These are phyloP conservation scores for Caloenas nicobarica DNA, from an alignment of 2,113 vertebrate genomes.

Conservation along the genomic window DNA sequence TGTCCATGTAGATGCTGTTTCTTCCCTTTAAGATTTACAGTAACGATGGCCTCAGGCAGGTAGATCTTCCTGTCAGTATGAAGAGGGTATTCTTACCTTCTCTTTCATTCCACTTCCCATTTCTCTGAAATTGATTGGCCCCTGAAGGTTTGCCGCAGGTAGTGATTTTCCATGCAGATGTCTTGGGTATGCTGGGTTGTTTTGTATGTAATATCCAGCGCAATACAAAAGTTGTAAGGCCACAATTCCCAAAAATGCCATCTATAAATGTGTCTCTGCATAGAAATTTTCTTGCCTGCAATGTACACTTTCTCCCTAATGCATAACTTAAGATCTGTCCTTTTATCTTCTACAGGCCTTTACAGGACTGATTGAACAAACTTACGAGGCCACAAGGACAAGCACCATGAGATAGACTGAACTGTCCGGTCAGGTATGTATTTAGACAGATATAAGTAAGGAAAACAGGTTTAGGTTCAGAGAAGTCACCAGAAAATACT, in stretches of 20 bases:
- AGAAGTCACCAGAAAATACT: not conserved
- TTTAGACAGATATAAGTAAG: constrained; percentile 14
- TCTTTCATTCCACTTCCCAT: not conserved
- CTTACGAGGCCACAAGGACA: not conserved
- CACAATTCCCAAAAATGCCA: not conserved
- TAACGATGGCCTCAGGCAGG: not conserved
- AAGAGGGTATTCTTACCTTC: not conserved
- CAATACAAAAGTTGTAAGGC: not conserved
- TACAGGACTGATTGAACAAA: not conserved
- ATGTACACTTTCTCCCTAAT: not conserved
- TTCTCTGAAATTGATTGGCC: not conserved
- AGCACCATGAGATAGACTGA: not conserved
- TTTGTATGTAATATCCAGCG: not conserved
- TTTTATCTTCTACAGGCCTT: not conserved
- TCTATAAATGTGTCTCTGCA: not conserved
- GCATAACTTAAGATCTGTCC: fast-evolving
- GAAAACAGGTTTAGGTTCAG: not conserved
- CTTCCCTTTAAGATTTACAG: not conserved
- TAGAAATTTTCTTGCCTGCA: not conserved
- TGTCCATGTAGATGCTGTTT: not conserved
- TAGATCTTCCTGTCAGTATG: not conserved
- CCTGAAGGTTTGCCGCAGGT: not conserved
- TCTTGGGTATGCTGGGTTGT: not conserved
- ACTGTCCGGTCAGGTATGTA: not conserved
- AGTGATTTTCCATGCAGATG: not conserved